Percentiles rank a stretch among this genome's conserved stretches.
phyloP scores from a whole-genome alignment of 2,888 invertebrate species.

The Andrena hattorfiana region DNA sequence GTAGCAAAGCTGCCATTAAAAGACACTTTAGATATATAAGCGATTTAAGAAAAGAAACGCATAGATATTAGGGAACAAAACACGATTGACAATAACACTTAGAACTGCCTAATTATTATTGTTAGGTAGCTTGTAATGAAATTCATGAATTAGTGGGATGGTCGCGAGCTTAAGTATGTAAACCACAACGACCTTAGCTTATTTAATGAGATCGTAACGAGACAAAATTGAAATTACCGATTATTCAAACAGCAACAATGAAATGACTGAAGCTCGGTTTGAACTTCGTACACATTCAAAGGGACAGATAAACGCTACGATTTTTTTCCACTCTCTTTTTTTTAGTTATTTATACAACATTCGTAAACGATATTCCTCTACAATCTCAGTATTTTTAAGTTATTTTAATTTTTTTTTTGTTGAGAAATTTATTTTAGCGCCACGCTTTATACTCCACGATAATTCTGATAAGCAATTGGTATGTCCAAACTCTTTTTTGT shows the following conservation, averaged over 20 bases:
- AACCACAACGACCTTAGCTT: conserved; percentile 44
- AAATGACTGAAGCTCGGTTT: conserved; percentile 45
- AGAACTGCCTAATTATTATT: conserved; percentile 49
- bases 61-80: conserved; percentile 64
- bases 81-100: conserved; percentile 50
- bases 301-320: conserved; percentile 11
- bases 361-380: conserved; percentile 62
- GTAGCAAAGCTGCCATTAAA: conserved; percentile 93
- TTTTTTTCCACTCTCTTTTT: conserved; percentile 47
- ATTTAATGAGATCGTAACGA: conserved; percentile 28
- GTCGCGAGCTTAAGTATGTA: conserved; percentile 39
- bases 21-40: conserved; percentile 79
- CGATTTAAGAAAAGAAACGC: conserved; percentile 66
- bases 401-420: conserved; percentile 75
- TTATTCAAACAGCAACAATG: conserved; percentile 17
- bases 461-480: conserved; percentile 43
- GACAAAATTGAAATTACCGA: conserved; percentile 25
- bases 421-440: conserved; percentile 78
- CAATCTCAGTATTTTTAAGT: conserved; percentile 74
- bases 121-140: conserved; percentile 33
- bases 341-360: conserved; percentile 66
- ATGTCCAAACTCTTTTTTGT: conserved; percentile 45
- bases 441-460: conserved; percentile 72
- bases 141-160: conserved; percentile 30
- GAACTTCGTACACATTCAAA: conserved; percentile 41